These are phyloP conservation scores for Pseudomyrmex dendroicus DNA, from an alignment of 1,140 invertebrate species.

Conservation along the genomic window DNA sequence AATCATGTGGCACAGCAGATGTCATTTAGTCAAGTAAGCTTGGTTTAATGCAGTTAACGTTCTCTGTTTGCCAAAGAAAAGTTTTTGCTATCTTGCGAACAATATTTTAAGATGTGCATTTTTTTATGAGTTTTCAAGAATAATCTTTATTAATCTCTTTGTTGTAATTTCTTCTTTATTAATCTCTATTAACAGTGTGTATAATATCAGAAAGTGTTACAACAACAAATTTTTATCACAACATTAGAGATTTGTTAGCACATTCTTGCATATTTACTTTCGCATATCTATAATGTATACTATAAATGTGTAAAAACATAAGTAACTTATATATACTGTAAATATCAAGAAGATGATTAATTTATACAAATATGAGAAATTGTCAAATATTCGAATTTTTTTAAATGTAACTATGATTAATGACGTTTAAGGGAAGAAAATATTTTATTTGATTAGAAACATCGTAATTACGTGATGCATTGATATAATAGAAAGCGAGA, in stretches of 20 bases:
- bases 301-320: too few species aligned
- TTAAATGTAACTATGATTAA: too few species aligned
- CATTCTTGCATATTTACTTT: too few species aligned
- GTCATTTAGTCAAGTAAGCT: slow-evolving; percentile 86
- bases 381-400: not conserved
- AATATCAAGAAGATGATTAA: not conserved
- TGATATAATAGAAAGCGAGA: not conserved
- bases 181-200: slow-evolving; percentile 21
- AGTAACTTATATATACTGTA: not conserved
- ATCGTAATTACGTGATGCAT: not conserved
- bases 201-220: not conserved
- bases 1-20: slow-evolving; percentile 86
- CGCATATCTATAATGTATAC: too few species aligned
- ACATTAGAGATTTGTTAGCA: not conserved
- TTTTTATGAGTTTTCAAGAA: not conserved
- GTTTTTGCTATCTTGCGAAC: not conserved
- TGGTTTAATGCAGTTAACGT: not conserved
- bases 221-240: not conserved
- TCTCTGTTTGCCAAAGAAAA: slow-evolving; percentile 9
- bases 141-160: not conserved
- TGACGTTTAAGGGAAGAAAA: not conserved
- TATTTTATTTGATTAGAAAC: not conserved
- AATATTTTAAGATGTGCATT: not conserved
- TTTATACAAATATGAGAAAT: not conserved
- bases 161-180: too few species aligned